These are phyloP conservation scores for Tarsius wallacei DNA, from an alignment of 2,797 vertebrate genomes.

Conservation along the genomic window DNA sequence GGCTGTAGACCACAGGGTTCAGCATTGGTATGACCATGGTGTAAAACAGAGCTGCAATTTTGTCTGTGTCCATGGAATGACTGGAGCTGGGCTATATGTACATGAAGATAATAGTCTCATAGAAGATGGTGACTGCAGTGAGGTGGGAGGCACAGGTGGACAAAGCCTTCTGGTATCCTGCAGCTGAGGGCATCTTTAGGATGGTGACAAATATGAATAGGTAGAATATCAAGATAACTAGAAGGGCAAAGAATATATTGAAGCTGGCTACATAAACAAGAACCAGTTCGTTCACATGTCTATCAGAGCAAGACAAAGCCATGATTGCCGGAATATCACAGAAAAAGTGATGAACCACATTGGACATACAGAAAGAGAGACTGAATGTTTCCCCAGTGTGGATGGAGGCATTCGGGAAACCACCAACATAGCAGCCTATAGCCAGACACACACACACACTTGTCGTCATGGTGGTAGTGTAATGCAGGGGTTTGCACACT, in stretches of 20 bases:
- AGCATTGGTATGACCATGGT: slow-evolving; percentile 31
- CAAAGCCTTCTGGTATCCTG: neutral
- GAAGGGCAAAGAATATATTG: slow-evolving; percentile 3
- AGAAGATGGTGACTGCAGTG: slow-evolving; percentile 38
- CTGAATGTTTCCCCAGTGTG: neutral
- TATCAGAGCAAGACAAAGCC: slow-evolving; percentile 37
- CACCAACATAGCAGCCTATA: accelerated
- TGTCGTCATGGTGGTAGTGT: neutral
- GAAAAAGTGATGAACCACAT: slow-evolving; percentile 23
- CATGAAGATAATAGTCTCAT: neutral
- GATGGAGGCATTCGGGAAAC: neutral
- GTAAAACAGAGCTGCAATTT: neutral
- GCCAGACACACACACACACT: neutral
- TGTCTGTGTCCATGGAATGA: slow-evolving; percentile 42
- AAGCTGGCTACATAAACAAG: neutral
- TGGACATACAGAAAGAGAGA: neutral
- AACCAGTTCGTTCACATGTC: neutral
- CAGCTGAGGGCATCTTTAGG: neutral
- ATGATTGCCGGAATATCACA: slow-evolving; percentile 9
- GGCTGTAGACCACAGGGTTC: slow-evolving; percentile 1
- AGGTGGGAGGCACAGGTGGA: neutral
- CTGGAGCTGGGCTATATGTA: neutral
- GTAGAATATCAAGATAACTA: neutral
- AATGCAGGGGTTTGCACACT: neutral
- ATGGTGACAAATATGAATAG: neutral